These are phyloP conservation scores for Phymorhynchus buccinoides DNA, from an alignment of 1,140 invertebrate genomes.

Conservation along the genomic window DNA sequence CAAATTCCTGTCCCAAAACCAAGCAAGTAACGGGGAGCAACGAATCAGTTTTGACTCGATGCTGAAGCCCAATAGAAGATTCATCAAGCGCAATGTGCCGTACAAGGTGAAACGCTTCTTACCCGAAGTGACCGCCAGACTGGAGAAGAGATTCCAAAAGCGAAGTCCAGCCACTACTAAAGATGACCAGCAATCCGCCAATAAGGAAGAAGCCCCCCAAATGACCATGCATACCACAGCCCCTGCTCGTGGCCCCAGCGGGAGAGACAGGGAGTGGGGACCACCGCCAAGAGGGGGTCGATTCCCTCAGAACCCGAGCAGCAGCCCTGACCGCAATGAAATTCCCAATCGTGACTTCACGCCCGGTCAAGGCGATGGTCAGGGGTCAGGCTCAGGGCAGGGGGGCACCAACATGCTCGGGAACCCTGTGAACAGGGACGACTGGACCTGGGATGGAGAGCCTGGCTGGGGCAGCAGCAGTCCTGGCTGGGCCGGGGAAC, in stretches of 20 bases:
- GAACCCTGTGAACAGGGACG: neutral
- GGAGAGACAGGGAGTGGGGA: neutral
- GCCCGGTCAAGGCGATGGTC: neutral
- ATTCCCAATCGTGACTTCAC: neutral
- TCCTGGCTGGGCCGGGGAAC: neutral
- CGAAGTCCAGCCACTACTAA: neutral
- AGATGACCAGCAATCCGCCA: neutral
- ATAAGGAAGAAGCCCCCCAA: neutral
- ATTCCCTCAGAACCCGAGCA: neutral
- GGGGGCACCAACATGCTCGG: neutral
- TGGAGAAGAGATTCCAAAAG: slow-evolving; percentile 23
- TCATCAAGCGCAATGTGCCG: neutral
- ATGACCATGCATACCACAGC: neutral
- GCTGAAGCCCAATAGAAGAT: neutral
- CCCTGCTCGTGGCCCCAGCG: neutral
- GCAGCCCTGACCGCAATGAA: neutral
- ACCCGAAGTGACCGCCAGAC: slow-evolving; percentile 20
- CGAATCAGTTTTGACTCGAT: neutral
- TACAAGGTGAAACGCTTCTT: slow-evolving; percentile 31
- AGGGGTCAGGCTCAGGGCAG: neutral
- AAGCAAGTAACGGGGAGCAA: neutral
- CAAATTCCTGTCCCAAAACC: neutral
- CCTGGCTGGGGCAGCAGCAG: neutral
- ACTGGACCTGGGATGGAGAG: slow-evolving; percentile 15
- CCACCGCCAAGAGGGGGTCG: neutral